Percentiles rank a stretch among this genome's conserved stretches.
phyloP scores from a whole-genome alignment of 2,113 vertebrate species.

The Pluvianellus socialis region DNA sequence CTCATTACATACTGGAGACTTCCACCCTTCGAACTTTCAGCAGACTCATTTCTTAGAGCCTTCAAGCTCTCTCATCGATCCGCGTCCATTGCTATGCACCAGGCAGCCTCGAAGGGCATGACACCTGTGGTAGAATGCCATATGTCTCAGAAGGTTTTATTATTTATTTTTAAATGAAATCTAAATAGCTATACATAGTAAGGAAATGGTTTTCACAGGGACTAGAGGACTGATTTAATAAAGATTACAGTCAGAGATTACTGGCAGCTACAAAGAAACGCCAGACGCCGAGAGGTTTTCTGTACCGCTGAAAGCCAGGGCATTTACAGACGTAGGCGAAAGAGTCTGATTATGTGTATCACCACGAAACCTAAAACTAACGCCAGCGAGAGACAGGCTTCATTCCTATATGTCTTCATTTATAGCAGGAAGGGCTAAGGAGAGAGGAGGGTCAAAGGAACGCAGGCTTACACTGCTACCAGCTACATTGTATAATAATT shows the following conservation, averaged over 20 bases:
- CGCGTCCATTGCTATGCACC: conserved; percentile 46
- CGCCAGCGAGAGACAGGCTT: not conserved
- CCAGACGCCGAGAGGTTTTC: not conserved
- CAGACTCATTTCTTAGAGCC: conserved; percentile 72
- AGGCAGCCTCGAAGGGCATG: conserved; percentile 36
- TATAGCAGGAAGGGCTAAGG: not conserved
- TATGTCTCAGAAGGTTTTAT: conserved; percentile 51
- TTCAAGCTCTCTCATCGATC: conserved; percentile 59
- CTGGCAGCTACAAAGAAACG: conserved; percentile 26
- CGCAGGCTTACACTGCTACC: not conserved
- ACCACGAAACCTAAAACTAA: conserved; percentile 2
- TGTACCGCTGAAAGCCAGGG: not conserved
- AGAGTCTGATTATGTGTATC: not conserved
- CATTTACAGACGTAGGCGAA: conserved; percentile 3
- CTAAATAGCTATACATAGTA: conserved; percentile 27
- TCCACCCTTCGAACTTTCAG: conserved; percentile 50
- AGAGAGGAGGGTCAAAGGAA: conserved; percentile 45
- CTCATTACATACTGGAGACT: conserved; percentile 65
- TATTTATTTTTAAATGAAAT: conserved; percentile 59
- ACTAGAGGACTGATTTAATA: conserved; percentile 47
- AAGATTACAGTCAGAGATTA: conserved; percentile 52
- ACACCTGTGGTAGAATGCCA: conserved; percentile 38
- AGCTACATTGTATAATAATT: conserved; percentile 45
- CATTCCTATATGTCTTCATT: conserved; percentile 40
- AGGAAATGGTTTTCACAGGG: conserved; percentile 49